phyloP scores from a whole-genome alignment of 1,140 invertebrate genomes.

The Drosophila arawakana region DNA sequence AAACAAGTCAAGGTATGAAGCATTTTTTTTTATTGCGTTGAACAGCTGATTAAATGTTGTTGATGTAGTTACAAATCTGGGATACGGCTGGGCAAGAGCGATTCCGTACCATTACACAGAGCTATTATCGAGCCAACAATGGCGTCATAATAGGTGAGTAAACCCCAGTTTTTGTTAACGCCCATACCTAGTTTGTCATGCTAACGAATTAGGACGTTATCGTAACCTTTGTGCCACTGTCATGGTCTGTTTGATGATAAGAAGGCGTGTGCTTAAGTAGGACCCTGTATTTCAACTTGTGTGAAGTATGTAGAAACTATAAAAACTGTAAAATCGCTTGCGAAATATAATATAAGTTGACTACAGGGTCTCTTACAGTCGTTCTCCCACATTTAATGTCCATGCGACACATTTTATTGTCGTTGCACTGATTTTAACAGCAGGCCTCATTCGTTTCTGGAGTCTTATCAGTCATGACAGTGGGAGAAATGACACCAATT shows the following conservation, averaged over 20 bases:
- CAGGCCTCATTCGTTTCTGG: slow-evolving; percentile 23
- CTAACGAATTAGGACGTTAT: slow-evolving; percentile 22
- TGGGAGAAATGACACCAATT: slow-evolving; percentile 27
- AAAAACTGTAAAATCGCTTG: no score
- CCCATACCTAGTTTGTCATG: slow-evolving; percentile 28
- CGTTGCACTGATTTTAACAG: slow-evolving; percentile 57
- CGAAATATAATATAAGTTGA: no score
- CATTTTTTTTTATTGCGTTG: not conserved
- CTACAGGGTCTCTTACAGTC: no score
- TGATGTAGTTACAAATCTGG: slow-evolving; percentile 91
- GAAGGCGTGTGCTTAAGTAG: slow-evolving; percentile 34
- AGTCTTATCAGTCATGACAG: slow-evolving; percentile 42
- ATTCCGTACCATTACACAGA: slow-evolving; percentile 96
- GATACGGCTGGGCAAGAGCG: slow-evolving; percentile 97
- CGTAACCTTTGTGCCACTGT: slow-evolving; percentile 31
- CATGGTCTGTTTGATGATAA: slow-evolving; percentile 48
- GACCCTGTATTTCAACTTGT: no score
- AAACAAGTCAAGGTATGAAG: slow-evolving; percentile 94
- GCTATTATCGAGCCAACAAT: slow-evolving; percentile 96
- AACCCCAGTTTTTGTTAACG: slow-evolving; percentile 36
- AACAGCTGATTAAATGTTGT: slow-evolving; percentile 2
- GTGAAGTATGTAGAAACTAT: no score
- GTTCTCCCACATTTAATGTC: no score
- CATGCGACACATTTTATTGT: slow-evolving; percentile 21
- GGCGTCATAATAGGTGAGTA: slow-evolving; percentile 93